Evolutionary conservation across 35 echinoderm and acorn worm genomes (phyloP), one percentile per base, ranked within the genome.

Genomic region (Lytechinus pictus): DNA sequence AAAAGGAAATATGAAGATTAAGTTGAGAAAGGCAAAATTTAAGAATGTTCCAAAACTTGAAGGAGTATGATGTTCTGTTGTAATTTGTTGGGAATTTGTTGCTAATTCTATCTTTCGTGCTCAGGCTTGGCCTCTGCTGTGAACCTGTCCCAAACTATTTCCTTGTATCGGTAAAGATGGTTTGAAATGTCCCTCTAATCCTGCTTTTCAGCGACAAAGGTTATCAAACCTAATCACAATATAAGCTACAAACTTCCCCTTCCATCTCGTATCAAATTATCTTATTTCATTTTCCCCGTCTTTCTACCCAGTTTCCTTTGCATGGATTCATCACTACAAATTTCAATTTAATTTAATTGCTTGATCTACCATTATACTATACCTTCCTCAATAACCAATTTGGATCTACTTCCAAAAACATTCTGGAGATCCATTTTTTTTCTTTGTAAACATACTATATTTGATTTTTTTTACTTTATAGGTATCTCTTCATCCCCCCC

Each of bases 171-270:
- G 19, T 79, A 79, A 79, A 24, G 66, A 79, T 24, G 66, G 66
- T 16, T 79, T 5, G 19, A n/a, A 79, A 79, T 79, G 66, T 24
- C 21, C 66, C 66, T 79, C 66, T 79, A 79, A 79, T 79, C 66
- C 66, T 79, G 66, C 66, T 79, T 79, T 79, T 79, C 66, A 79
- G 66, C 66, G 21, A 6, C 12, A 24, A 24, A 12, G 66, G 66
- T 79, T 79, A 79, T 79, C 66, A 79, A 79, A n/a, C 66, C 66
- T 79, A 79, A 79, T 79, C 66, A 79, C 66, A 79, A 79, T 79
- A 79, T 24, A 79, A 79, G 66, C 66, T 79, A 4, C 66, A 79
- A 79, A 79, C 66, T 79, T 79, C 66, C 66, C 66, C 66, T 79
- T 79, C 66, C 21, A 79, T 24, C n/a, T 79, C 66, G 0, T 79